Conservation (phyloP, 1,140 invertebrate species). For the Arctopsyche grandis region DNA sequence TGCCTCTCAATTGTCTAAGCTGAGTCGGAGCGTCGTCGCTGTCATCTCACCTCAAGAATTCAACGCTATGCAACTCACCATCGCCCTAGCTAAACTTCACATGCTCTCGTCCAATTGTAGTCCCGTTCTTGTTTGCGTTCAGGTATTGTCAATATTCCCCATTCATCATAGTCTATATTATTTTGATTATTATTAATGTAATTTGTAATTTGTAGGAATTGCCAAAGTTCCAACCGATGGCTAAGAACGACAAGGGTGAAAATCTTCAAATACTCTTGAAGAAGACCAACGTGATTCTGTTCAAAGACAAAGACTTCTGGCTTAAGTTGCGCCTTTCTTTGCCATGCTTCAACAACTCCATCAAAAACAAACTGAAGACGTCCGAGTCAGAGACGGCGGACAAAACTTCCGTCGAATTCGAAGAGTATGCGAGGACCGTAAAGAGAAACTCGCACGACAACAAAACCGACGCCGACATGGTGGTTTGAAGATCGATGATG, state of each 20-base stretch:
- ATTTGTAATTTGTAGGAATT: conserved; percentile 57
- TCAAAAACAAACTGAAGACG: background rate
- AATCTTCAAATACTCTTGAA: conserved; percentile 59
- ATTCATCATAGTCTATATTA: too few species aligned
- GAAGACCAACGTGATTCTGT: conserved; percentile 60
- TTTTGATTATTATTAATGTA: background rate
- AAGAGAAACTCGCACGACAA: conserved; percentile 1
- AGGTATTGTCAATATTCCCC: too few species aligned
- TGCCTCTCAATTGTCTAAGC: conserved; percentile 54
- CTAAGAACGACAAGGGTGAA: conserved; percentile 60
- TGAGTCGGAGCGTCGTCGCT: conserved; percentile 60
- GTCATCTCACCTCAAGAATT: conserved; percentile 63
- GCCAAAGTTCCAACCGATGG: conserved; percentile 62
- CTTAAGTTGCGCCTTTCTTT: background rate
- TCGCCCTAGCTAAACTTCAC: conserved; percentile 59
- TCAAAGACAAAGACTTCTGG: conserved; percentile 57
- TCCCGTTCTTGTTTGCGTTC: conserved; percentile 62
- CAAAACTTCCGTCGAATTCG: background rate
- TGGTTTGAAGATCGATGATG: background rate
- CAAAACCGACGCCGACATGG: conserved; percentile 9
- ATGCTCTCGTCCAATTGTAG: conserved; percentile 59
- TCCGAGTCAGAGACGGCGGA: background rate
- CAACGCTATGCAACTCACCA: conserved; percentile 60
- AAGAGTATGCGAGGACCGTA: background rate
- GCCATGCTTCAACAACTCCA: background rate